phyloP scores from a whole-genome alignment of 1,140 invertebrate genomes.

The Bombus pyrosoma region DNA sequence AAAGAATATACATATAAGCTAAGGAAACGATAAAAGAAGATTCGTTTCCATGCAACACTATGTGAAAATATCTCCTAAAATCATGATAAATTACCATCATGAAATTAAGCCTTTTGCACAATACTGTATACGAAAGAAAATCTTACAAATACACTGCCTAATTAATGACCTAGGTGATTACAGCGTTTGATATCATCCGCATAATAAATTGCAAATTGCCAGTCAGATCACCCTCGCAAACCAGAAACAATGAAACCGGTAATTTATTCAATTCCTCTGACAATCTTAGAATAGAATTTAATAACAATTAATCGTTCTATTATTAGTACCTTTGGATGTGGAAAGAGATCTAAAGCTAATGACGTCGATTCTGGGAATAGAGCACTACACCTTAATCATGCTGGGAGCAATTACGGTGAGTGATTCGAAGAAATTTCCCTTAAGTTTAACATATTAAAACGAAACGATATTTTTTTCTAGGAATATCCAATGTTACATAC shows the following conservation, averaged over 20 bases:
- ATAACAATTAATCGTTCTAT: conserved; percentile 14
- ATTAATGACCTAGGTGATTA: conserved; percentile 72
- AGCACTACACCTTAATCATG: conserved; percentile 79
- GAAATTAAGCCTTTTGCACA: background rate
- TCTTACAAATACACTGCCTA: background rate
- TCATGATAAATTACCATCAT: background rate
- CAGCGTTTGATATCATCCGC: conserved; percentile 74
- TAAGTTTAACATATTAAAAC: background rate
- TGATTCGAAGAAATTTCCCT: background rate
- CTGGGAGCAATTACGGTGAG: conserved; percentile 78
- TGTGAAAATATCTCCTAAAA: no score
- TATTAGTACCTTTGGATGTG: conserved; percentile 71
- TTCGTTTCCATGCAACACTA: background rate
- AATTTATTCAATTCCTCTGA: background rate
- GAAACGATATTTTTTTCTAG: conserved; percentile 58
- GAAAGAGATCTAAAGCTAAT: conserved; percentile 80
- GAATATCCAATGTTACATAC: conserved; percentile 78
- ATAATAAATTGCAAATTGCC: conserved; percentile 73
- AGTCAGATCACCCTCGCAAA: conserved; percentile 47
- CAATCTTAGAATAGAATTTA: background rate
- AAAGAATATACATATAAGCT: background rate
- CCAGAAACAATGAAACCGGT: conserved; percentile 52
- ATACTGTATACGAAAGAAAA: background rate
- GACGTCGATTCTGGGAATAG: conserved; percentile 79
- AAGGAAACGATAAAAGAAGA: background rate